Evolutionary conservation across 2,888 invertebrate genomes (phyloP), one percentile per base, ranked within the genome.

Genomic region (Zygaena filipendulae): DNA sequence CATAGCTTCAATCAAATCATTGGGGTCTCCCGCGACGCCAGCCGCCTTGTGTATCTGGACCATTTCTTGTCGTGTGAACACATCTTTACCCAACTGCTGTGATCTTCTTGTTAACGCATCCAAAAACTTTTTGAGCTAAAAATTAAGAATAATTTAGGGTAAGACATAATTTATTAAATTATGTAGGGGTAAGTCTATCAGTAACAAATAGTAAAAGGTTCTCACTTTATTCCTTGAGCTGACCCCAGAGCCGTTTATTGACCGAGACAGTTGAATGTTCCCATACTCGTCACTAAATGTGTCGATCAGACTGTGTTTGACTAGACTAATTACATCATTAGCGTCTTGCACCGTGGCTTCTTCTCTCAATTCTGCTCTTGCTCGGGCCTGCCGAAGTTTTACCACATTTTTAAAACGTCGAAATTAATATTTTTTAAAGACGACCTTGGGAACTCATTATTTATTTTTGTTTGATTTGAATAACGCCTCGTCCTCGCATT

Each of bases 351-450:
- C 83, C 0, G 89, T 91, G 1, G 91, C 94, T 49, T 86, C 86
- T 61, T 90, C 89, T 37, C 95, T 79, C 35, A 97, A 72, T 59
- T 97, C 96, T 1, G 90, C 66, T 50, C 94, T 88, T 1, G 97
- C 96, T 55, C 96, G 82, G 9, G 97, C 95, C 87, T 92, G 49
- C n/a, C 52, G 49, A 31, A 43, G n/a, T n/a, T n/a, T n/a, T n/a
- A n/a, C n/a, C 16, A 23, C n/a, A 14, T 6, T n/a, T 9, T 11
- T n/a, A n/a, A n/a, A n/a, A n/a, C n/a, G n/a, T n/a, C n/a, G n/a
- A n/a, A n/a, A n/a, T n/a, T n/a, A n/a, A n/a, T n/a, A n/a, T n/a
- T n/a, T n/a, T n/a, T n/a, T n/a, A n/a, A n/a, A n/a, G n/a, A n/a
- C n/a, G n/a, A n/a, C n/a, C n/a, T n/a, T n/a, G n/a, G n/a, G n/a